These are phyloP conservation scores for Mustela lutreola DNA, from an alignment of 2,113 vertebrate species.

Conservation along the genomic window DNA sequence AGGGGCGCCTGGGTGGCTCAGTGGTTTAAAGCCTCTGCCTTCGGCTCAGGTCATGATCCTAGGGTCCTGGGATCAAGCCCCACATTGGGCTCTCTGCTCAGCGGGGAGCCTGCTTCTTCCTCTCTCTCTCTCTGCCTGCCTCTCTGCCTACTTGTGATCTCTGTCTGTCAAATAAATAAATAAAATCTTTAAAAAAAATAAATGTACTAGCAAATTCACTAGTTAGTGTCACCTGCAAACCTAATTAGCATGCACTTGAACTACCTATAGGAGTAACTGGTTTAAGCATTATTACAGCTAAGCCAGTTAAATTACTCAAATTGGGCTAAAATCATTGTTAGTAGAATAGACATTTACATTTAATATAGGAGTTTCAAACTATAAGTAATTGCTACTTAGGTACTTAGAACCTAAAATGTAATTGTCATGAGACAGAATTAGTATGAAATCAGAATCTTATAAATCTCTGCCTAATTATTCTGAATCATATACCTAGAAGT, in stretches of 20 bases:
- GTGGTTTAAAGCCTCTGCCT: no score
- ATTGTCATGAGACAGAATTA: slow-evolving; percentile 31
- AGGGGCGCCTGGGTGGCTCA: neutral
- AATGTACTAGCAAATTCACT: slow-evolving; percentile 54
- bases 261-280: neutral
- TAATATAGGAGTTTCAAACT: slow-evolving; percentile 44
- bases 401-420: slow-evolving; percentile 19
- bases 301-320: slow-evolving; percentile 52
- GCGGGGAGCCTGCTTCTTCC: no score
- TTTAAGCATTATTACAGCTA: slow-evolving; percentile 11
- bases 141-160: no score
- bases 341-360: slow-evolving; percentile 44
- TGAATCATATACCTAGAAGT: slow-evolving; percentile 35
- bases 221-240: neutral
- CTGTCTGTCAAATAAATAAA: no score
- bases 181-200: neutral
- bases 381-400: neutral
- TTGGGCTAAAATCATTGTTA: slow-evolving; percentile 39
- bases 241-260: slow-evolving; percentile 53
- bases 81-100: no score
- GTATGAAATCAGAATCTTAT: slow-evolving; percentile 49
- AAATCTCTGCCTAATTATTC: slow-evolving; percentile 50
- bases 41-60: no score
- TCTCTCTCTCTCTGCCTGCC: no score
- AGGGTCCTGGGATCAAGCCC: no score